A percentile compares a stretch with the other conserved stretches of the same genome.
Conservation (phyloP, 2,888 invertebrate genomes). For the Neria commutata region DNA sequence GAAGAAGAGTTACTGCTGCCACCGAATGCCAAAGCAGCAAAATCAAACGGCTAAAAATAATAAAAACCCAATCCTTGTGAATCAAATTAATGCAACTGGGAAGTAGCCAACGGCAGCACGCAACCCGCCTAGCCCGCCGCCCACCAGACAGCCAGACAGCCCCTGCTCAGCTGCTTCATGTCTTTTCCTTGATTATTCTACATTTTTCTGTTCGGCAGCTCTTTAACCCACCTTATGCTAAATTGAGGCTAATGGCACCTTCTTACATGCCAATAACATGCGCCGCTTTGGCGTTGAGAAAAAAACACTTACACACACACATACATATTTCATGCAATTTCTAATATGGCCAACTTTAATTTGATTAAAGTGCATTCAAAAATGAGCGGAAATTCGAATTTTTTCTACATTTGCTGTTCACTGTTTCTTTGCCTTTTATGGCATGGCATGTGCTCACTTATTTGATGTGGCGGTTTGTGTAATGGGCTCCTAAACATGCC, state of each 20-base stretch:
- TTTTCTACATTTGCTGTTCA: too few relatives aligned
- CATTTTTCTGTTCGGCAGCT: background rate
- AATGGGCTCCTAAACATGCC: too few relatives aligned
- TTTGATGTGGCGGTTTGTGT: too few relatives aligned
- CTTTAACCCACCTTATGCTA: background rate
- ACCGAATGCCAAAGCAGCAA: background rate
- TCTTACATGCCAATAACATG: too few relatives aligned
- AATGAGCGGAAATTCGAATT: too few relatives aligned
- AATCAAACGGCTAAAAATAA: slow-evolving; percentile 1
- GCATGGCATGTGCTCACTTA: too few relatives aligned
- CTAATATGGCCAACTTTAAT: too few relatives aligned
- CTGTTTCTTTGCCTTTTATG: too few relatives aligned
- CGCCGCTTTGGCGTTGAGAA: too few relatives aligned
- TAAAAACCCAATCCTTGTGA: slow-evolving; percentile 16
- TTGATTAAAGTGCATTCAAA: too few relatives aligned
- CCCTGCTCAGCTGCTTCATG: background rate
- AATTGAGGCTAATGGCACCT: slow-evolving; percentile 20
- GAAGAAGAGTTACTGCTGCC: background rate
- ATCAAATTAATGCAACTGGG: slow-evolving; percentile 4
- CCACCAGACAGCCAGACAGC: background rate
- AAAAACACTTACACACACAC: too few relatives aligned
- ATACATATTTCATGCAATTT: too few relatives aligned
- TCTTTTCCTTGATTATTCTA: background rate
- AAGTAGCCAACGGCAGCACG: background rate
- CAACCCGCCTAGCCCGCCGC: background rate